These are phyloP conservation scores for Prosapia bicincta DNA, from an alignment of 2,888 invertebrate genomes.

Conservation along the genomic window DNA sequence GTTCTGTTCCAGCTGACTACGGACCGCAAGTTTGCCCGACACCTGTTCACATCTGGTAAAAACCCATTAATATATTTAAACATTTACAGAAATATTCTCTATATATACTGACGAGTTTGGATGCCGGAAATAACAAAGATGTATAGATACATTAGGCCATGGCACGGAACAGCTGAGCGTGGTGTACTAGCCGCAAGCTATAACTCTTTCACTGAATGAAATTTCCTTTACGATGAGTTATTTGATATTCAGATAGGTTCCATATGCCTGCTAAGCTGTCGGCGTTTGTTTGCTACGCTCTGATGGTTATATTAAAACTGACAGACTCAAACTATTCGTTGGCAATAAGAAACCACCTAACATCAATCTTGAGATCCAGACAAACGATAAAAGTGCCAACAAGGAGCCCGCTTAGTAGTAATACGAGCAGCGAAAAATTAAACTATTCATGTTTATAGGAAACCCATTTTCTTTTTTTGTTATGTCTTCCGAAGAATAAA, in stretches of 20 bases:
- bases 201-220: not conserved
- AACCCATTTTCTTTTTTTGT: too few species aligned
- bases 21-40: not conserved
- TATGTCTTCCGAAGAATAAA: too few species aligned
- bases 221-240: not conserved
- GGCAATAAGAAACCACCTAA: too few species aligned
- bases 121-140: slow-evolving; percentile 15
- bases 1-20: not conserved
- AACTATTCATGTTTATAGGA: too few species aligned
- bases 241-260: not conserved
- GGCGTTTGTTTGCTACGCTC: not conserved
- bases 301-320: not conserved
- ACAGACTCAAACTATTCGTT: too few species aligned
- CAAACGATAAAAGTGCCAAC: too few species aligned
- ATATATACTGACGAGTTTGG: slow-evolving; percentile 15
- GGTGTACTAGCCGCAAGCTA: not conserved
- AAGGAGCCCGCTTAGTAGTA: too few species aligned
- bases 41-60: slow-evolving; percentile 15
- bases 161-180: not conserved
- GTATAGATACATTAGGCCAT: not conserved
- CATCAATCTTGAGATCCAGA: too few species aligned
- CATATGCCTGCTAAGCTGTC: not conserved
- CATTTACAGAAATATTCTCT: slow-evolving; percentile 24
- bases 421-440: too few species aligned
- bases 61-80: slow-evolving; percentile 26